Conservation (phyloP, 2,797 vertebrate species). For the Protosalanx chinensis region DNA sequence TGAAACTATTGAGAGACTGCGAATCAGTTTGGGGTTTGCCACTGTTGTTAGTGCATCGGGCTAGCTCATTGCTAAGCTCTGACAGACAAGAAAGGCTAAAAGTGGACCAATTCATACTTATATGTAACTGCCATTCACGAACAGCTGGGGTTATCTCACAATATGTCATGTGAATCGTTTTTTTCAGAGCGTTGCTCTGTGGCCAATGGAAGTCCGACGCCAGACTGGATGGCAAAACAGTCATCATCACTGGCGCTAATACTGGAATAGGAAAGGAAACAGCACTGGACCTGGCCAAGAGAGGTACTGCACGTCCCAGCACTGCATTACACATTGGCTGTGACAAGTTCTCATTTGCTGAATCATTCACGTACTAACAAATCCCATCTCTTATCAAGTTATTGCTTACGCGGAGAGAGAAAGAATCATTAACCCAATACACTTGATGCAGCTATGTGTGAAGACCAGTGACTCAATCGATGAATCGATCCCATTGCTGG, state of each 20-base stretch:
- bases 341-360: neutral
- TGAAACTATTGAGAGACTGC: neutral
- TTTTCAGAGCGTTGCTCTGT: constrained; percentile 35
- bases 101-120: neutral
- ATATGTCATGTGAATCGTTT: neutral
- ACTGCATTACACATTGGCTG: neutral
- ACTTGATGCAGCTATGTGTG: no score
- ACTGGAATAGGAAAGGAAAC: constrained; percentile 57
- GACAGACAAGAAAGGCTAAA: neutral
- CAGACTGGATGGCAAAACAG: constrained; percentile 47
- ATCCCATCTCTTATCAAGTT: neutral
- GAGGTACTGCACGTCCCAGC: constrained; percentile 30
- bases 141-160: neutral
- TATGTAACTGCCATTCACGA: neutral
- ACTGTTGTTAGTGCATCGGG: no score
- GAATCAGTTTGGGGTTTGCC: neutral
- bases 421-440: no score
- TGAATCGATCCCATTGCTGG: no score
- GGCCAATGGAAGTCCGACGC: constrained; percentile 43
- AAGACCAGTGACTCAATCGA: no score
- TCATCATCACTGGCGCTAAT: constrained; percentile 55
- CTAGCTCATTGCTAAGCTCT: neutral
- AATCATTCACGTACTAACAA: neutral
- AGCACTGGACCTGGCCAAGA: constrained; percentile 43
- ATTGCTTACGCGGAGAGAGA: no score